Conservation (phyloP, 2,797 vertebrate genomes). For the Harpagifer antarcticus region DNA sequence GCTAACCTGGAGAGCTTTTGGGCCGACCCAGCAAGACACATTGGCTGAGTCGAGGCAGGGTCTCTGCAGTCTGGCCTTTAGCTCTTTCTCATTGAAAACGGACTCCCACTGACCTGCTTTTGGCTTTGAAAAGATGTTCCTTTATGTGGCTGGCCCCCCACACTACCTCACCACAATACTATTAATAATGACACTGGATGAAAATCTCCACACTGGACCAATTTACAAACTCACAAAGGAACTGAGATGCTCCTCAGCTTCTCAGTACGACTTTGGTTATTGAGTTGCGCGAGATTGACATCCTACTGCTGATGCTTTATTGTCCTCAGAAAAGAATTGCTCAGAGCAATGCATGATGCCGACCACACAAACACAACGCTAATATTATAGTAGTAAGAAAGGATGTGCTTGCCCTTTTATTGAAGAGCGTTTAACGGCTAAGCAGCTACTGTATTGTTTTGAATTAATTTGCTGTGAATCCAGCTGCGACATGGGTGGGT, state of each 20-base stretch:
- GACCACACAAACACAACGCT: constrained; percentile 54
- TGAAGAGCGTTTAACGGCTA: constrained; percentile 36
- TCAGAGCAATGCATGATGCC: constrained; percentile 50
- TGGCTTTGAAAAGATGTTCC: constrained; percentile 71
- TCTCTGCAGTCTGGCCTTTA: constrained; percentile 64
- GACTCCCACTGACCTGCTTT: constrained; percentile 69
- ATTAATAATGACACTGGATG: constrained; percentile 69
- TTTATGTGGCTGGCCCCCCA: constrained; percentile 61
- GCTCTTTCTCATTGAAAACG: constrained; percentile 67
- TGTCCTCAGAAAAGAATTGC: constrained; percentile 63
- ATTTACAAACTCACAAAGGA: constrained; percentile 68
- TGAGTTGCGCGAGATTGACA: constrained; percentile 62
- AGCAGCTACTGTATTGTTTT: constrained; percentile 46
- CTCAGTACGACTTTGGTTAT: constrained; percentile 71
- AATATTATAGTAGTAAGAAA: constrained; percentile 50
- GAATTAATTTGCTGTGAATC: constrained; percentile 49
- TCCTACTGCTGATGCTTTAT: constrained; percentile 74
- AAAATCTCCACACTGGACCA: constrained; percentile 63
- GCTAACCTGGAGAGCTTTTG: constrained; percentile 64
- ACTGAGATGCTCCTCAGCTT: constrained; percentile 61
- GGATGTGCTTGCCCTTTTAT: constrained; percentile 30
- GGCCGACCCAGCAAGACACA: constrained; percentile 71
- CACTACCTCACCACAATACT: constrained; percentile 58
- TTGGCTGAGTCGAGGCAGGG: constrained; percentile 39
- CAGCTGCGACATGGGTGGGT: constrained; percentile 48